Conservation (phyloP, 2,888 invertebrate species). For the Acronicta aceris region DNA sequence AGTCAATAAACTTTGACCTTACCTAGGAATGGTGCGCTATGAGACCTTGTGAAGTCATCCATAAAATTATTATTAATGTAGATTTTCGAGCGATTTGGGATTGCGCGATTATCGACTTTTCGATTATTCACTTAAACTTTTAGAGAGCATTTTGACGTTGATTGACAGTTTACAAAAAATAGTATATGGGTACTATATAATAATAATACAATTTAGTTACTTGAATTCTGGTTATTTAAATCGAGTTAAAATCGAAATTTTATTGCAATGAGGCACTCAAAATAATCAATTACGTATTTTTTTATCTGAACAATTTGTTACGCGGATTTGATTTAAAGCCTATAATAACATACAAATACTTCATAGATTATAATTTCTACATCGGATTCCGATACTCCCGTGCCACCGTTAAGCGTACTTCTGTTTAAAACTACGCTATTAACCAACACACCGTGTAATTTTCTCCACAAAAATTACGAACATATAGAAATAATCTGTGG, state of each 20-base stretch:
- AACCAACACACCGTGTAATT: conserved; percentile 63
- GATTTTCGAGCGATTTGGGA: conserved; percentile 5
- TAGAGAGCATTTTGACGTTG: neutral
- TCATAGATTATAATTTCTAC: conserved; percentile 50
- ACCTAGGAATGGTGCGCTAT: conserved; percentile 13
- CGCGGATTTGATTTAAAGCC: conserved; percentile 48
- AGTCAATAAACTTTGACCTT: conserved; percentile 54
- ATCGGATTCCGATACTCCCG: conserved; percentile 49
- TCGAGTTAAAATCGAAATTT: neutral
- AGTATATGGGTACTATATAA: too few relatives aligned
- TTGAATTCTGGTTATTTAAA: neutral
- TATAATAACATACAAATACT: conserved; percentile 51
- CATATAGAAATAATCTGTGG: conserved; percentile 59
- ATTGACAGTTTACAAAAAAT: neutral
- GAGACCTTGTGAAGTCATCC: conserved; percentile 15
- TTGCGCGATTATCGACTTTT: conserved; percentile 9
- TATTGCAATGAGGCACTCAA: conserved; percentile 29
- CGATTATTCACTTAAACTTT: conserved; percentile 13
- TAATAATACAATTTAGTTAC: neutral
- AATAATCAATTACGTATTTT: conserved; percentile 34
- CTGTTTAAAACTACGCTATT: conserved; percentile 69
- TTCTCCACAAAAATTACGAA: conserved; percentile 63
- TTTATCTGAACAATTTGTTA: conserved; percentile 10
- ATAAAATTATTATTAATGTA: conserved; percentile 23
- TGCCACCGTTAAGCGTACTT: conserved; percentile 65